Evolutionary conservation across 2,113 vertebrate species (phyloP), one percentile per base, ranked within the genome.

Genomic region (Cololabis saira): DNA sequence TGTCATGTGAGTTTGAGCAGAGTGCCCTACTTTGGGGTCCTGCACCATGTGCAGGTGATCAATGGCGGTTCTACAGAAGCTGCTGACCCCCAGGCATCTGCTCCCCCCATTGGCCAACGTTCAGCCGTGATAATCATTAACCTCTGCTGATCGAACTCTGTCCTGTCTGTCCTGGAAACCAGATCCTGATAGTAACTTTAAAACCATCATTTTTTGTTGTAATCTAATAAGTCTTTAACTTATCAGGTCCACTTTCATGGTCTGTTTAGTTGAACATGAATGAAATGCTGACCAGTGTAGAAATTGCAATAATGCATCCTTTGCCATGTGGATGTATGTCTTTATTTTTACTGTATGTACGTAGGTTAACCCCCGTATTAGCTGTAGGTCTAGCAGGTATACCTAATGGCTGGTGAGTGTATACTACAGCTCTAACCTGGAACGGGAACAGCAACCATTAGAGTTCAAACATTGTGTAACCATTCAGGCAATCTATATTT

Each of bases 51-150:
- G 55, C 66, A 52, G 62, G 24, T 37, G 52, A 82, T 88, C 87
- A 65, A 91, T 91, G 69, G 56, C 63, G 81, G 17, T 42, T 51
- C 48, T 67, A 61, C 24, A 73, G 83, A 67, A 76, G 74, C 82
- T 81, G 63, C 52, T 78, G 75, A 85, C 73, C 63, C 19, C 16
- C 11, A 19, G 42, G 52, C 58, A 18, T 82, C 80, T 74, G 67
- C 49, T 62, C 48, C 76, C 54, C 79, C 65, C 68, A 82, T 70
- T 68, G 82, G 86, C 80, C 59, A 63, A 42, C 7, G 24, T 12
- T 40, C 13, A 0, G 24, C 66, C 56, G 61, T 71, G 81, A 78
- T 64, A 91, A 91, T 90, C 80, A 91, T 88, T 92, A 85, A 92
- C 60, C 87, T 52, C 51, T 22, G 66, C 58, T 16, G 24, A 19